Percentiles rank a stretch among this genome's conserved stretches.
These are phyloP conservation scores for Aspiorhynchus laticeps DNA, from an alignment of 2,113 vertebrate genomes.

Conservation along the genomic window DNA sequence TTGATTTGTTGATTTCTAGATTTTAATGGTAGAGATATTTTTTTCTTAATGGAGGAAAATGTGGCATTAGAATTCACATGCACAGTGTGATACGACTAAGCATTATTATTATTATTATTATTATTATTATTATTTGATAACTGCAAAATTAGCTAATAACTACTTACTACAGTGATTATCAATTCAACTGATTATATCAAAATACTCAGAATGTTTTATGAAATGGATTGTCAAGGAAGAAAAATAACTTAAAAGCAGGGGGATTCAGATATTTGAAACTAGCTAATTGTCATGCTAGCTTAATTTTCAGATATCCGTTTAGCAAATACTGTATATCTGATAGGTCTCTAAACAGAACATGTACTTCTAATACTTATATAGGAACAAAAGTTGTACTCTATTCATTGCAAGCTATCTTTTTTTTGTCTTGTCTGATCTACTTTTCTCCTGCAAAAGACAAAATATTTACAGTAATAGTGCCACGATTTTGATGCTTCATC, in stretches of 20 bases:
- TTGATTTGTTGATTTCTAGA: neutral
- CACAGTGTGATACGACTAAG: too few species aligned
- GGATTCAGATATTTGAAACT: neutral
- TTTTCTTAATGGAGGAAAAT: too few species aligned
- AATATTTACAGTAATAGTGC: too few species aligned
- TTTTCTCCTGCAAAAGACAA: neutral
- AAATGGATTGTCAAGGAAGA: neutral
- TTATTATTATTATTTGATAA: neutral
- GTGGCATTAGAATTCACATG: too few species aligned
- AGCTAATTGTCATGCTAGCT: neutral
- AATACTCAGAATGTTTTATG: neutral
- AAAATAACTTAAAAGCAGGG: neutral
- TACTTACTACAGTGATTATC: neutral
- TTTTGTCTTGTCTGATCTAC: neutral
- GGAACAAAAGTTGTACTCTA: neutral
- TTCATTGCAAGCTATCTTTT: neutral
- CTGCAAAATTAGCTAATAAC: neutral
- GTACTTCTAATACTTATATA: neutral
- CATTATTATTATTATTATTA: too few species aligned
- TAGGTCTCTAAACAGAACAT: neutral
- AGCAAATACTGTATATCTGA: neutral
- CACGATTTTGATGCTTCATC: neutral
- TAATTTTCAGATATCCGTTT: neutral
- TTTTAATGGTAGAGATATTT: neutral
- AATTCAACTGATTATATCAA: neutral